phyloP scores from a whole-genome alignment of 2,888 invertebrate genomes.

The Polydrusus cervinus region DNA sequence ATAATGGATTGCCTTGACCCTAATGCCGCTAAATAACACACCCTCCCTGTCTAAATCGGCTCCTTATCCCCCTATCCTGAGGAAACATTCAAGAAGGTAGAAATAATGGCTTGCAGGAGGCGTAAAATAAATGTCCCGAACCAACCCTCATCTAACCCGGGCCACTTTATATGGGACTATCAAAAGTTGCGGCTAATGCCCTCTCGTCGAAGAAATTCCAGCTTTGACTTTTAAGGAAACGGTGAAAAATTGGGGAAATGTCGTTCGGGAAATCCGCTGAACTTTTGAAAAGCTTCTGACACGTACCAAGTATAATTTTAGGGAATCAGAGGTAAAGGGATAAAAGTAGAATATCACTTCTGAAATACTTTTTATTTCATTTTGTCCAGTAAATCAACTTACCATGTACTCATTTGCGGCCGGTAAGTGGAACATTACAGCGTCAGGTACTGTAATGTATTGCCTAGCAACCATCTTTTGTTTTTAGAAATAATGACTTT shows the following conservation, averaged over 20 bases:
- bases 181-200: conserved; percentile 37
- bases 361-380: too few relatives aligned
- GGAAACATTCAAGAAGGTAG: conserved; percentile 47
- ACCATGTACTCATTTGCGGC: too few relatives aligned
- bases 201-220: conserved; percentile 8
- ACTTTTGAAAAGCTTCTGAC: neutral
- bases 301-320: too few relatives aligned
- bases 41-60: conserved; percentile 31
- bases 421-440: too few relatives aligned
- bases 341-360: too few relatives aligned
- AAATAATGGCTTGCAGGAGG: conserved; percentile 48
- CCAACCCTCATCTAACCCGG: conserved; percentile 44
- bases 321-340: too few relatives aligned
- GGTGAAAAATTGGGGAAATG: conserved; percentile 4
- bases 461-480: too few relatives aligned
- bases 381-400: too few relatives aligned
- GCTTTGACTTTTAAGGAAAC: neutral
- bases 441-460: too few relatives aligned
- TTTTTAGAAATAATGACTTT: too few relatives aligned
- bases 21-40: conserved; percentile 30
- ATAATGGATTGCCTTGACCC: too few relatives aligned
- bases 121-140: conserved; percentile 44
- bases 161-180: conserved; percentile 42
- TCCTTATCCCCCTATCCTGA: conserved; percentile 40
- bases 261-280: conserved; percentile 3